These are phyloP conservation scores for Euphydryas editha DNA, from an alignment of 2,888 invertebrate genomes.

Conservation along the genomic window DNA sequence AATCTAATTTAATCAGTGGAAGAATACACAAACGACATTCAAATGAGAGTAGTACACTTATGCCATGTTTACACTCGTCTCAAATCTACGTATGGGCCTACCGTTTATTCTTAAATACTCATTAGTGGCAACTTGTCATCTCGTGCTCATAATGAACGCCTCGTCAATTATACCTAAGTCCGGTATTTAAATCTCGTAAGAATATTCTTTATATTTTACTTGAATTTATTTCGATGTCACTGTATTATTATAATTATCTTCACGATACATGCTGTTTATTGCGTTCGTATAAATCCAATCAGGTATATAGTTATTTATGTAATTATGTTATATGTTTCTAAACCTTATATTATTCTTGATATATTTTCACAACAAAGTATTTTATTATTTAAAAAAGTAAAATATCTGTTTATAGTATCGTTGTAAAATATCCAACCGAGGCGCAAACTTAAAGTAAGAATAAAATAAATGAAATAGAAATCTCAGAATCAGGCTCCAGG, in stretches of 20 bases:
- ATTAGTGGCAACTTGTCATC: slow-evolving; percentile 52
- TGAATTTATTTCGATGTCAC: background rate
- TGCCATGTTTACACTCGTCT: slow-evolving; percentile 5
- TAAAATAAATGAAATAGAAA: slow-evolving; percentile 7
- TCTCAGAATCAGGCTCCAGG: slow-evolving; percentile 21
- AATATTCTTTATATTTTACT: slow-evolving; percentile 8
- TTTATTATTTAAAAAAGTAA: background rate
- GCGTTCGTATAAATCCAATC: no score
- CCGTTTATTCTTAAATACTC: slow-evolving; percentile 43
- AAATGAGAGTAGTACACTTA: no score
- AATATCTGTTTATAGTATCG: background rate
- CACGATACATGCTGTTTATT: no score
- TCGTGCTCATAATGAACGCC: slow-evolving; percentile 51
- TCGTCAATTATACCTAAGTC: slow-evolving; percentile 44
- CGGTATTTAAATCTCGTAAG: slow-evolving; percentile 5
- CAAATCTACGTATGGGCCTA: slow-evolving; percentile 7
- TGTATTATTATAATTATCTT: background rate
- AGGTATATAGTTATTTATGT: no score
- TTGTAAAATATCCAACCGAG: background rate
- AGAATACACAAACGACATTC: no score
- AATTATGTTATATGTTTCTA: no score
- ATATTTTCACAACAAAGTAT: no score
- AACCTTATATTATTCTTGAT: no score
- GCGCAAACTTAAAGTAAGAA: background rate
- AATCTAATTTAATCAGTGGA: no score